Evolutionary conservation across 1,140 invertebrate genomes (phyloP).

Genomic region (Leptonema lineaticorne): DNA sequence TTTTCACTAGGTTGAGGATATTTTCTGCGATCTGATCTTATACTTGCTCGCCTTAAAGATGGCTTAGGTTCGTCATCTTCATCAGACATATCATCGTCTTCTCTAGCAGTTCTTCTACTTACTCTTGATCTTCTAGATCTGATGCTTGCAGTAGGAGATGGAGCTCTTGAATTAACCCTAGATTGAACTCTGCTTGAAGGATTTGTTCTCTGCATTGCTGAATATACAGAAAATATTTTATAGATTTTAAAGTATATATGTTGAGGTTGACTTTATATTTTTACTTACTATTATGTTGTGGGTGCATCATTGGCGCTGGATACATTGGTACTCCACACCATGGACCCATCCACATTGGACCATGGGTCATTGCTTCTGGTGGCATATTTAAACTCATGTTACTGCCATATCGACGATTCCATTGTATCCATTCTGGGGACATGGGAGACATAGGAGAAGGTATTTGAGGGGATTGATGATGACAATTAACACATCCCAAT

Average conservation of each 20-base stretch:
- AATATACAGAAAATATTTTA: neutral
- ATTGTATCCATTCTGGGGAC: conserved; percentile 47
- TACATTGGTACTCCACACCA: conserved; percentile 51
- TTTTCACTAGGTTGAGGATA: conserved; percentile 27
- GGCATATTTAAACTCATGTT: conserved; percentile 66
- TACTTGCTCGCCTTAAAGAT: conserved; percentile 43
- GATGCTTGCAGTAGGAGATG: conserved; percentile 68
- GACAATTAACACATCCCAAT: conserved; percentile 59
- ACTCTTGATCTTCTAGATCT: conserved; percentile 64
- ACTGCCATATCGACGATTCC: conserved; percentile 61
- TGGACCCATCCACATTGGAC: conserved; percentile 52
- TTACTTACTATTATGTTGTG: conserved; percentile 42
- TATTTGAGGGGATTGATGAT: conserved; percentile 47
- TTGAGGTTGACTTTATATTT: neutral
- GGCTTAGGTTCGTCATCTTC: conserved; percentile 42
- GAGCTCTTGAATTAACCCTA: conserved; percentile 59
- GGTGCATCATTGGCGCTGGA: conserved; percentile 48
- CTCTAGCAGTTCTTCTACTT: conserved; percentile 46
- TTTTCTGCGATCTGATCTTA: conserved; percentile 45
- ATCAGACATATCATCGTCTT: conserved; percentile 45
- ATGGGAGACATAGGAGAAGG: conserved; percentile 44
- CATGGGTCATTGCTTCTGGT: conserved; percentile 52
- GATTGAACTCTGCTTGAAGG: conserved; percentile 48
- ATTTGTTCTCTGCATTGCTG: conserved; percentile 31
- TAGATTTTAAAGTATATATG: conserved; percentile 13